These are phyloP conservation scores for Paradoxurus hermaphroditus DNA, from an alignment of 2,113 vertebrate species.

Conservation along the genomic window DNA sequence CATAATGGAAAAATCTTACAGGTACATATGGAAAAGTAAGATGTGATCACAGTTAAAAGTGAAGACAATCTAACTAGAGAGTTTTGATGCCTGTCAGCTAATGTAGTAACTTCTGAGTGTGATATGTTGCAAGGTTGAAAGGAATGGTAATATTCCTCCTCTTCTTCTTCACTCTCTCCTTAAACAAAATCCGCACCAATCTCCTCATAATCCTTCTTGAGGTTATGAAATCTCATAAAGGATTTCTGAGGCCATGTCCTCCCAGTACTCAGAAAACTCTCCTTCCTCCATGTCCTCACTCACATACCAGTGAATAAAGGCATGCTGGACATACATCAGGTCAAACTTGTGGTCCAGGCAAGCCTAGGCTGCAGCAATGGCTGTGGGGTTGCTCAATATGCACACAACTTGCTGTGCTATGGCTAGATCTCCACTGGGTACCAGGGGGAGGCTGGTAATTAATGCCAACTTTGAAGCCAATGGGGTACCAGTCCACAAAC, in stretches of 20 bases:
- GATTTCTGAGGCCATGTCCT: not conserved
- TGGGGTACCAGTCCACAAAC: not conserved
- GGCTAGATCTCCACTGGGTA: not conserved
- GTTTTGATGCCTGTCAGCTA: not conserved
- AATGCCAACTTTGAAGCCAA: not conserved
- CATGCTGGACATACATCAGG: not conserved
- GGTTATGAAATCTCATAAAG: not conserved
- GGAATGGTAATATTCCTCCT: not conserved
- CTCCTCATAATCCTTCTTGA: not conserved
- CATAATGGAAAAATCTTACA: not conserved
- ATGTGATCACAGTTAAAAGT: not conserved
- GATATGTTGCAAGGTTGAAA: not conserved
- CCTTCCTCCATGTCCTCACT: not conserved
- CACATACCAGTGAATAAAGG: not conserved
- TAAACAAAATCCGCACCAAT: not conserved
- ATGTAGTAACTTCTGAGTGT: not conserved
- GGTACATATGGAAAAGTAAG: not conserved
- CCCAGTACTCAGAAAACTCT: not conserved
- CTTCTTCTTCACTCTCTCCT: not conserved
- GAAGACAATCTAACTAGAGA: not conserved
- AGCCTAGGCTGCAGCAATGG: not conserved
- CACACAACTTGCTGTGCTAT: not conserved
- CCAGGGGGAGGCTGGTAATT: not conserved
- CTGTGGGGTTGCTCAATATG: not conserved
- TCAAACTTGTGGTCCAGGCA: not conserved